These are phyloP conservation scores for Drosophila guanche DNA, from an alignment of 1,140 invertebrate genomes.

Conservation along the genomic window DNA sequence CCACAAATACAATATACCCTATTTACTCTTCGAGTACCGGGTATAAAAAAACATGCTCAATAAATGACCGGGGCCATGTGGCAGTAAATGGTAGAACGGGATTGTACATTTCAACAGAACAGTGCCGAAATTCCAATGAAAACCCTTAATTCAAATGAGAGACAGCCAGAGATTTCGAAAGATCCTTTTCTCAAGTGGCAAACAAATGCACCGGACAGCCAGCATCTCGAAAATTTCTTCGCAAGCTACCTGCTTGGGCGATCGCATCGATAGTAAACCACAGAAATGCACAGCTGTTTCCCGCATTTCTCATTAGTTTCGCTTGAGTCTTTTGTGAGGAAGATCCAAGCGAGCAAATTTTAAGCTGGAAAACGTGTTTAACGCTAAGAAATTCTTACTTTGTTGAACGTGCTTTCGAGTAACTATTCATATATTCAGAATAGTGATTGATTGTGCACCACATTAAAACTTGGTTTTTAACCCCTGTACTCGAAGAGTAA, in stretches of 20 bases:
- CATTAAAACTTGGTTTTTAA: neutral
- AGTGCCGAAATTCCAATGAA: constrained; percentile 28
- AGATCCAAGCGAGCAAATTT: constrained; percentile 15
- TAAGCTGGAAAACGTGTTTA: constrained; percentile 55
- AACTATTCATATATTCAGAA: constrained; percentile 19
- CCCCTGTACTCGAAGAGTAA: too few species aligned
- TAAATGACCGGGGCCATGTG: constrained; percentile 30
- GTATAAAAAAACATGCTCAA: constrained; percentile 13
- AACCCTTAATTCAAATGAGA: constrained; percentile 26
- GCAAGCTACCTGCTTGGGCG: constrained; percentile 32
- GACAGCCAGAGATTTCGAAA: constrained; percentile 19
- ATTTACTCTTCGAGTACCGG: too few species aligned
- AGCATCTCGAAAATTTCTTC: neutral
- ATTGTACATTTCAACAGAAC: constrained; percentile 29
- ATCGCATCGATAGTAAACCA: constrained; percentile 20
- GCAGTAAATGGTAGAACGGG: constrained; percentile 6
- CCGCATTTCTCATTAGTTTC: constrained; percentile 30
- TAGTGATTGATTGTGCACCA: constrained; percentile 14
- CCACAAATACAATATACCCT: too few species aligned
- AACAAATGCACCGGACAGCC: constrained; percentile 33
- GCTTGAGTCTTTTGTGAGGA: constrained; percentile 20
- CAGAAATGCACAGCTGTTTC: constrained; percentile 27
- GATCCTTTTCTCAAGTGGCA: constrained; percentile 49
- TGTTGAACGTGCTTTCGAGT: constrained; percentile 35
- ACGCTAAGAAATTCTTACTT: constrained; percentile 36